These are phyloP conservation scores for Capitulum mitella DNA, from an alignment of 2,888 invertebrate genomes.

Conservation along the genomic window DNA sequence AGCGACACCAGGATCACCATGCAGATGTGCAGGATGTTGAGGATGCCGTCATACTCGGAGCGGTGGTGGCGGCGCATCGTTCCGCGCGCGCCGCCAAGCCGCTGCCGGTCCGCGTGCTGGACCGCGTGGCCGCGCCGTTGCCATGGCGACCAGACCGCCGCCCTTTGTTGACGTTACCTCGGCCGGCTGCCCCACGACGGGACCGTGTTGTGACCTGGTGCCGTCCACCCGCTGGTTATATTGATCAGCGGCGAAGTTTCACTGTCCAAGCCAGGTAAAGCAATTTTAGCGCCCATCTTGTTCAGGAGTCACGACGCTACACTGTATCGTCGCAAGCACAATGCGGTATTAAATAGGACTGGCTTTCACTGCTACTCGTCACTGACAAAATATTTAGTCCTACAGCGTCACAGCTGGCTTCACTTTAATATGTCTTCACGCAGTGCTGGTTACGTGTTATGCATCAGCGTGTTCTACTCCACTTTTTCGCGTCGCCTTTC, in stretches of 20 bases:
- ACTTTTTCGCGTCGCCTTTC: too few species aligned
- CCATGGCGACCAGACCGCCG: neutral
- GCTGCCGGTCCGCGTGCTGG: neutral
- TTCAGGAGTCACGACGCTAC: too few species aligned
- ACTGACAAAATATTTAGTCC: too few species aligned
- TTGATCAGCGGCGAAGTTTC: neutral
- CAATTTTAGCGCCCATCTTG: too few species aligned
- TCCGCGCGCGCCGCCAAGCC: neutral
- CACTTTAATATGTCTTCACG: too few species aligned
- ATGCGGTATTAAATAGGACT: too few species aligned
- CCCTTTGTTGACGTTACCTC: neutral
- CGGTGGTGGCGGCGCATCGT: neutral
- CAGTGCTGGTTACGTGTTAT: too few species aligned
- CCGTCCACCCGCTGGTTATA: neutral
- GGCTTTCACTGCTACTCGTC: too few species aligned
- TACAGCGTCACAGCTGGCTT: too few species aligned
- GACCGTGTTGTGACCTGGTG: neutral
- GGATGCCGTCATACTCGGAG: neutral
- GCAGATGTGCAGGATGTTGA: conserved; percentile 21
- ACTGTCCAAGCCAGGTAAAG: too few species aligned
- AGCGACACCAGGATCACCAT: conserved; percentile 6
- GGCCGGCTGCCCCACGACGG: neutral
- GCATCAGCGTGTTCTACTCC: too few species aligned
- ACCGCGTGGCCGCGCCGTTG: neutral
- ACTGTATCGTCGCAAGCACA: too few species aligned